A percentile compares a stretch with the other conserved stretches of the same genome.
Conservation (phyloP, 1,140 invertebrate species). For the Rhynchophorus ferrugineus region DNA sequence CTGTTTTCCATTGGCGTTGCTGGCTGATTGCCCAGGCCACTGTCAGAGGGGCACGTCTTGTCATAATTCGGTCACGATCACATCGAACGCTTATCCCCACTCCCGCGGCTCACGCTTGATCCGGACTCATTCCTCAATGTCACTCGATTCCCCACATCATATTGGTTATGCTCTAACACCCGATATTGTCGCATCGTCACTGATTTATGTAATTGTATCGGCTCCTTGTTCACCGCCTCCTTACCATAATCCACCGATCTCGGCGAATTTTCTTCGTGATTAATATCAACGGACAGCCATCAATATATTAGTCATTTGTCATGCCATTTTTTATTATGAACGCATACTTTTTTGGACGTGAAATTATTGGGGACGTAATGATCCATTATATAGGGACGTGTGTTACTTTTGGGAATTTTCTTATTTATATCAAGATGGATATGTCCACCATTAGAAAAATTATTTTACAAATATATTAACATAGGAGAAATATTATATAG, state of each 20-base stretch:
- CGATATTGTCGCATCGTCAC: not conserved
- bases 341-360: no score
- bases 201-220: not conserved
- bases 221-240: not conserved
- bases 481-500: no score
- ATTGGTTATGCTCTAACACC: not conserved
- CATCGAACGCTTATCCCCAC: not conserved
- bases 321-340: no score
- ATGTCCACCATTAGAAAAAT: no score
- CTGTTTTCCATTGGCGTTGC: not conserved
- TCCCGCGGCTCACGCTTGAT: not conserved
- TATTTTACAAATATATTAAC: no score
- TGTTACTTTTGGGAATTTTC: no score
- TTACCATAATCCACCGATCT: not conserved
- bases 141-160: not conserved
- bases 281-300: no score
- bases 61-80: not conserved
- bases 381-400: no score
- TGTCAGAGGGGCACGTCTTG: not conserved
- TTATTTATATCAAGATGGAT: no score
- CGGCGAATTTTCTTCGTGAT: not conserved
- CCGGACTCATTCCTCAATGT: not conserved
- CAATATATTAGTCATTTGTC: no score
- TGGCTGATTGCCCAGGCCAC: not conserved
- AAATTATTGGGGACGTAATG: no score